Conservation (phyloP, 2,113 vertebrate genomes). For the Tachysurus fulvidraco region DNA sequence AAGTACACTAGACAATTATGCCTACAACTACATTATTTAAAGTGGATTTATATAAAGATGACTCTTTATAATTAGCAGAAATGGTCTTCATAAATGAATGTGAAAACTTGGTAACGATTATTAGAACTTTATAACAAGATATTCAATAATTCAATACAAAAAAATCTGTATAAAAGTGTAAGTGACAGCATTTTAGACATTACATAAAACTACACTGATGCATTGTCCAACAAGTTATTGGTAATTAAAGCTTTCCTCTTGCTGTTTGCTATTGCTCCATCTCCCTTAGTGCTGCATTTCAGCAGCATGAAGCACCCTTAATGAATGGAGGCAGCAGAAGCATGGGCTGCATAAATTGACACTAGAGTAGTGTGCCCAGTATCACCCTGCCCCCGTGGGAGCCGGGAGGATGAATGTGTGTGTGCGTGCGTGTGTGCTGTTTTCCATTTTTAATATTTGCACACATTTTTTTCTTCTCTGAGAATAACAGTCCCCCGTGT, state of each 20-base stretch:
- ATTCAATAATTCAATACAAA: not conserved
- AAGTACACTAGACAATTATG: not conserved
- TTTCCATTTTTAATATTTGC: slow-evolving; percentile 68
- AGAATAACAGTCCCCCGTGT: slow-evolving; percentile 57
- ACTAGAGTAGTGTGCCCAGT: slow-evolving; percentile 75
- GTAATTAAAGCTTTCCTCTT: slow-evolving; percentile 53
- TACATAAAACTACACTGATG: slow-evolving; percentile 29
- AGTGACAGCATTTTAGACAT: slow-evolving; percentile 4
- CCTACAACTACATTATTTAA: not conserved
- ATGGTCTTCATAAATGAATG: not conserved
- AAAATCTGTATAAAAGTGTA: not conserved
- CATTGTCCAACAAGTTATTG: slow-evolving; percentile 43
- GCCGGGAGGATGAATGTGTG: slow-evolving; percentile 72
- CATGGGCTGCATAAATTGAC: slow-evolving; percentile 74
- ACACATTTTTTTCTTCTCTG: slow-evolving; percentile 64
- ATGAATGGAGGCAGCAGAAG: slow-evolving; percentile 77
- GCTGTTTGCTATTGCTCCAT: slow-evolving; percentile 47
- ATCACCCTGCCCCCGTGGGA: slow-evolving; percentile 74
- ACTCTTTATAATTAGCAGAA: not conserved
- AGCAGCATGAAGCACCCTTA: slow-evolving; percentile 54
- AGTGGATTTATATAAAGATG: not conserved
- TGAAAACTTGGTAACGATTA: not conserved
- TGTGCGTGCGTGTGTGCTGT: slow-evolving; percentile 73
- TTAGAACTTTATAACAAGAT: not conserved
- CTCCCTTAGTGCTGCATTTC: slow-evolving; percentile 53